Percentiles rank a stretch among this genome's conserved stretches.
These are phyloP conservation scores for Rhineura floridana DNA, from an alignment of 2,113 vertebrate genomes.

Conservation along the genomic window DNA sequence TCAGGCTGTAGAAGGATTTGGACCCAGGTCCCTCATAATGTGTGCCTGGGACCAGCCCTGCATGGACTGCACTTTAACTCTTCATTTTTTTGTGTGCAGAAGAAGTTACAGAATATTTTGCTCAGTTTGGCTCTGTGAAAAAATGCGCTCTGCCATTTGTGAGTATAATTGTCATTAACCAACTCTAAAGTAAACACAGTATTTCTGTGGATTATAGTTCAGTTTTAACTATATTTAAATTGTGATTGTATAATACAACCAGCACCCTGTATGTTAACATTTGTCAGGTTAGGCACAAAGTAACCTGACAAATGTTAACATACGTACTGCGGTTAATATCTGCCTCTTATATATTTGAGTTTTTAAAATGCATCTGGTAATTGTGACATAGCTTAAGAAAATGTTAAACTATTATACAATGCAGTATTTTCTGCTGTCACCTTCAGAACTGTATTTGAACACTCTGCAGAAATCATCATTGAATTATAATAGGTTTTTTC, in stretches of 20 bases:
- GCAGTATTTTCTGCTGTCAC: background rate
- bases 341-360: background rate
- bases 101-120: conserved; percentile 88
- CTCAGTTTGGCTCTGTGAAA: conserved; percentile 85
- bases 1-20: too few species aligned
- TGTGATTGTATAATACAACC: background rate
- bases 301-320: background rate
- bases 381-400: background rate
- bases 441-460: background rate
- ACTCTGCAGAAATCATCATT: background rate
- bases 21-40: too few species aligned
- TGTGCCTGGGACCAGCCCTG: too few species aligned
- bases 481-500: background rate
- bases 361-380: background rate
- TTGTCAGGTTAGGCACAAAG: background rate
- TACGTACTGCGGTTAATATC: background rate
- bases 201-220: too few species aligned
- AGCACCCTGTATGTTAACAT: too few species aligned
- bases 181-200: background rate
- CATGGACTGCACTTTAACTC: background rate
- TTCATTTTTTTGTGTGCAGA: conserved; percentile 74
- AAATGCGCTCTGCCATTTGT: conserved; percentile 87
- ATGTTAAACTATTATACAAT: background rate
- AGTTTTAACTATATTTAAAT: background rate
- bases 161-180: conserved; percentile 71